A percentile compares a stretch with the other conserved stretches of the same genome.
Evolutionary conservation across 2,113 vertebrate species (phyloP).

Genomic region (Australoheros scitulus): DNA sequence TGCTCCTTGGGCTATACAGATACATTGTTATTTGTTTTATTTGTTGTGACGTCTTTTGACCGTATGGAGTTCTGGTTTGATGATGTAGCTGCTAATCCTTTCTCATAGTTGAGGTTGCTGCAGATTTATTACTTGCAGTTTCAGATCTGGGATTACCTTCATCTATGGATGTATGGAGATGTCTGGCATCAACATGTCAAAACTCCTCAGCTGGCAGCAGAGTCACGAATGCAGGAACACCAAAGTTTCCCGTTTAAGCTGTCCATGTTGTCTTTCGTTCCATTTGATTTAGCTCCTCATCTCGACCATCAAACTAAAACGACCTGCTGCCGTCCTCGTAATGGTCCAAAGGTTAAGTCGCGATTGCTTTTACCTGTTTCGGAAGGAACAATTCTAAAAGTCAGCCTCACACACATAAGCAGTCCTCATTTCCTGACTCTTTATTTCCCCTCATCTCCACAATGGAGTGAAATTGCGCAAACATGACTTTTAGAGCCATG

Average conservation of each 20-base stretch:
- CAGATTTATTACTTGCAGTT: background rate
- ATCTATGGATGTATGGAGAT: background rate
- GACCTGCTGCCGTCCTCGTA: background rate
- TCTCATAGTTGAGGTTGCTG: background rate
- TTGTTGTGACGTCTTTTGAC: background rate
- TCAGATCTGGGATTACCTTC: background rate
- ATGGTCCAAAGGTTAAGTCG: background rate
- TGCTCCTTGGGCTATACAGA: too few relatives aligned
- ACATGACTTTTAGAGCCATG: background rate
- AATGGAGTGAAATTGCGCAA: background rate
- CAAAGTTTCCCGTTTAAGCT: background rate
- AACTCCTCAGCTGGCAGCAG: background rate
- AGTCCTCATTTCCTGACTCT: background rate
- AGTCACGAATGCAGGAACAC: background rate
- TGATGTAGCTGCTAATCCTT: background rate
- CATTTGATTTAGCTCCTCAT: background rate
- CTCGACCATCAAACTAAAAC: background rate
- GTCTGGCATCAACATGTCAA: background rate
- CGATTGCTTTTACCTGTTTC: background rate
- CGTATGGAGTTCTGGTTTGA: background rate
- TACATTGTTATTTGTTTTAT: background rate
- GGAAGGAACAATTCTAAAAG: background rate
- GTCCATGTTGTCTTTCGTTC: background rate
- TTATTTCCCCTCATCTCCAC: background rate
- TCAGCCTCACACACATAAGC: background rate